These are phyloP conservation scores for Asbolus verrucosus DNA, from an alignment of 1,140 invertebrate species.

Conservation along the genomic window DNA sequence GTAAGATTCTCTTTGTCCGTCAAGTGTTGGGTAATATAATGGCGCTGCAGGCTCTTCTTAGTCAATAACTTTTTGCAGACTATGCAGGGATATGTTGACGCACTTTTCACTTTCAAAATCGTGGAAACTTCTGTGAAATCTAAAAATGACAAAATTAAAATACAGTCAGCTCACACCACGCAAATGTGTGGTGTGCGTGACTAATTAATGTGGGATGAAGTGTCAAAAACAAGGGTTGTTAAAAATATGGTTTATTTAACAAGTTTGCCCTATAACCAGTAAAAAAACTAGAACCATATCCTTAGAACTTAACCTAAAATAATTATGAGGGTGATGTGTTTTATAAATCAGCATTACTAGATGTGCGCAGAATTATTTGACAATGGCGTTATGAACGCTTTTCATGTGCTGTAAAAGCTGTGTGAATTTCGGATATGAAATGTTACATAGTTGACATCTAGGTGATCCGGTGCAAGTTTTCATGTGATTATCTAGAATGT, in stretches of 20 bases:
- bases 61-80: constrained; percentile 11
- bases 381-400: constrained; percentile 43
- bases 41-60: neutral
- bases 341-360: neutral
- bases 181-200: no score
- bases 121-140: constrained; percentile 16
- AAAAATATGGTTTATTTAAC: no score
- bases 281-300: neutral
- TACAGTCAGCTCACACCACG: no score
- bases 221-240: no score
- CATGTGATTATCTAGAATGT: constrained; percentile 55
- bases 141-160: constrained; percentile 16
- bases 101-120: neutral
- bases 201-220: no score
- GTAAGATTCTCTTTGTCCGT: neutral
- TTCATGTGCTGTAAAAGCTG: constrained; percentile 48
- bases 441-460: constrained; percentile 26
- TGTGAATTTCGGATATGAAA: constrained; percentile 17
- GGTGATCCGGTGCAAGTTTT: constrained; percentile 48
- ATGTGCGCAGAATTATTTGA: constrained; percentile 16
- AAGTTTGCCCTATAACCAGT: no score
- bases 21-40: constrained; percentile 2
- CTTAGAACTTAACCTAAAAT: neutral
- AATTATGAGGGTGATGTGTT: no score
- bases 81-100: neutral